phyloP scores from a whole-genome alignment of 2,797 vertebrate genomes.

The Sebastes cheni region DNA sequence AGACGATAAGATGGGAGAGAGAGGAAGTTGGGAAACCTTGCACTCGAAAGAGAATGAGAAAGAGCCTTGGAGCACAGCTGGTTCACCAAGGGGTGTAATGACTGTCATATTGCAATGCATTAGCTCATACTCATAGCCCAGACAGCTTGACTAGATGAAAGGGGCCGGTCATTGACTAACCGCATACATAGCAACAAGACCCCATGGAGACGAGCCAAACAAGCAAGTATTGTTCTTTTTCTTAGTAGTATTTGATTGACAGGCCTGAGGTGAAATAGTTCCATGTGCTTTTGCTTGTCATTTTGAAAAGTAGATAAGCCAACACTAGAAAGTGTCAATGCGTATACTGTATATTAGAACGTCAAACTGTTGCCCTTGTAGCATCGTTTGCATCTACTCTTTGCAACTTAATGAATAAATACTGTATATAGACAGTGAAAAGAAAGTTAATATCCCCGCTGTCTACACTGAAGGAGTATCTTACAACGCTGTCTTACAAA shows the following conservation, averaged over 20 bases:
- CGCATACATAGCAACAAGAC: slow-evolving; percentile 65
- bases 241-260: slow-evolving; percentile 45
- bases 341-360: background rate
- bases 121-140: slow-evolving; percentile 64
- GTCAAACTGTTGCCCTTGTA: background rate
- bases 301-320: background rate
- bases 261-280: slow-evolving; percentile 10
- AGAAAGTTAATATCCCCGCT: background rate
- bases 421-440: background rate
- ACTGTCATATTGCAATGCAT: slow-evolving; percentile 71
- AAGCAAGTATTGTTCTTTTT: slow-evolving; percentile 37
- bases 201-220: slow-evolving; percentile 64
- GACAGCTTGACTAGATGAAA: slow-evolving; percentile 68
- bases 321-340: background rate
- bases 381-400: background rate
- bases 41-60: slow-evolving; percentile 26
- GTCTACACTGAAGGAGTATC: background rate
- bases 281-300: background rate
- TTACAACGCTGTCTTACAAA: background rate
- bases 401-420: background rate
- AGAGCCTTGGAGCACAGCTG: slow-evolving; percentile 57
- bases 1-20: slow-evolving; percentile 11
- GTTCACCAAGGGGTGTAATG: slow-evolving; percentile 61
- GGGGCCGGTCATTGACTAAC: slow-evolving; percentile 60
- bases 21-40: slow-evolving; percentile 41